Evolutionary conservation across 1,140 invertebrate genomes (phyloP).

Genomic region (Papilio helenus): DNA sequence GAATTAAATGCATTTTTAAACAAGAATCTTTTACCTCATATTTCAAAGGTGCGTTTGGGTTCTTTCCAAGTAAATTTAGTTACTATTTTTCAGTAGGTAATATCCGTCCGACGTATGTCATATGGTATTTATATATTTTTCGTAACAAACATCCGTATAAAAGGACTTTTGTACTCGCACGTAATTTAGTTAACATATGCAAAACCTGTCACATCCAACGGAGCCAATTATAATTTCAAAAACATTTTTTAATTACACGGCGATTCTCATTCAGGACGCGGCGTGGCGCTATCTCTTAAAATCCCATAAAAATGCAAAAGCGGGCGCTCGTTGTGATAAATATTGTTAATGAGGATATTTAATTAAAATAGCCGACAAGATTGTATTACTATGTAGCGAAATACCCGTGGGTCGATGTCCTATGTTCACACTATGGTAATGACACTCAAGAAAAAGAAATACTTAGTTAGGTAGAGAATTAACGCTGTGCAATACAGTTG

Average conservation of each 20-base stretch:
- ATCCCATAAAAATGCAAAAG: slow-evolving; percentile 67
- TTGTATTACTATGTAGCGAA: slow-evolving; percentile 57
- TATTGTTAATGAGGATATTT: slow-evolving; percentile 76
- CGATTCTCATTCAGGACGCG: slow-evolving; percentile 47
- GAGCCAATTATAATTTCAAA: slow-evolving; percentile 48
- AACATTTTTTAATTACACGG: slow-evolving; percentile 47
- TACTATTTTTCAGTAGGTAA: too few species aligned
- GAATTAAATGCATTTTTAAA: not conserved
- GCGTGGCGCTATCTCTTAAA: slow-evolving; percentile 52
- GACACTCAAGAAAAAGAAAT: too few species aligned
- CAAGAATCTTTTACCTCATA: not conserved
- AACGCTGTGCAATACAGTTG: not conserved
- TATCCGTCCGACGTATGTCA: not conserved
- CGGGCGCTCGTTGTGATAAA: slow-evolving; percentile 61
- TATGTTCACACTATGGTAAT: too few species aligned
- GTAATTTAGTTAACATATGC: slow-evolving; percentile 24
- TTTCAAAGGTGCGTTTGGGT: too few species aligned
- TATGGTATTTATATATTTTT: not conserved
- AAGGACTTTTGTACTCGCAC: not conserved
- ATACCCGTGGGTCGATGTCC: not conserved
- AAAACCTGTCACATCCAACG: slow-evolving; percentile 20
- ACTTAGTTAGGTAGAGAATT: too few species aligned
- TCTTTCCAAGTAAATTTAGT: too few species aligned
- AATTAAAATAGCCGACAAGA: slow-evolving; percentile 65
- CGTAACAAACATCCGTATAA: not conserved